Evolutionary conservation across 1,140 invertebrate species (phyloP).

Genomic region (Periplaneta americana): DNA sequence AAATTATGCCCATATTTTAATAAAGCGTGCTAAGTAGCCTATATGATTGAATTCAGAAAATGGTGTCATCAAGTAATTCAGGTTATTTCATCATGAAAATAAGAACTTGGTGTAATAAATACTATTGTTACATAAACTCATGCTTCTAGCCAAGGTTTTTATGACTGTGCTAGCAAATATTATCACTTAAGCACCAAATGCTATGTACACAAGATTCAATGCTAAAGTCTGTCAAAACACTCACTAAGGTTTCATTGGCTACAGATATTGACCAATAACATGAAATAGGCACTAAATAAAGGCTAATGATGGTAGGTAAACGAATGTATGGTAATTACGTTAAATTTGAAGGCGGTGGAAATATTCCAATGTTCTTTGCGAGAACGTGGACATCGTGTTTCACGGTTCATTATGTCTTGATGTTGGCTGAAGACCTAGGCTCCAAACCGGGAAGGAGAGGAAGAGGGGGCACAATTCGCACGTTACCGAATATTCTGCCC

Average conservation of each 20-base stretch:
- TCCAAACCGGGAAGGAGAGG: background rate
- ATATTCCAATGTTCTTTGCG: background rate
- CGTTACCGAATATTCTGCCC: background rate
- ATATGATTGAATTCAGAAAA: no score
- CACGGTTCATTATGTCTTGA: background rate
- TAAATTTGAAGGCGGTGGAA: background rate
- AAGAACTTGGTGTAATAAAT: no score
- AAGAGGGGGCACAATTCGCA: background rate
- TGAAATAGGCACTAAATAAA: background rate
- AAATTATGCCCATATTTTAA: no score
- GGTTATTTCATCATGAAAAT: no score
- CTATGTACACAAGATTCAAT: no score
- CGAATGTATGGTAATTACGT: background rate
- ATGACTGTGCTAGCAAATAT: no score
- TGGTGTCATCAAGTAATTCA: no score
- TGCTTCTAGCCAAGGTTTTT: no score
- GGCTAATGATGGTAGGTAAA: background rate
- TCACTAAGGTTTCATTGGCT: background rate
- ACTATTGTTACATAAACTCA: no score
- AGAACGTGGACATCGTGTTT: background rate
- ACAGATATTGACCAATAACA: background rate
- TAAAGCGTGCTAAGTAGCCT: no score
- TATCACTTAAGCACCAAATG: background rate
- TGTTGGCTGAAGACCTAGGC: background rate
- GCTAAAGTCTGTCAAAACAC: no score